Conservation (phyloP, 2,797 vertebrate genomes). For the Leptodactylus fallax region DNA sequence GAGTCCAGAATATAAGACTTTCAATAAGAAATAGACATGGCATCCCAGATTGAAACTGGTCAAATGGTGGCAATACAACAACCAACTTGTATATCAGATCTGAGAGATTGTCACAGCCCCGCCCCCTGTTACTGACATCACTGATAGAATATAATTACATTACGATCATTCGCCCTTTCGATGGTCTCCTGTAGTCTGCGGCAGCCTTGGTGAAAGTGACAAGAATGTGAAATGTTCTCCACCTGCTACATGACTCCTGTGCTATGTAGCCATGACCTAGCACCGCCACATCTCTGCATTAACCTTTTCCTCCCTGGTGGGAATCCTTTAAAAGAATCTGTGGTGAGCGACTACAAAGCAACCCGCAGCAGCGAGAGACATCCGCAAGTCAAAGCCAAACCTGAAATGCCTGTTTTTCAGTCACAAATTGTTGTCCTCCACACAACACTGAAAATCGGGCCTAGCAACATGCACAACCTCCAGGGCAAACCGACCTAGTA, state of each 20-base stretch:
- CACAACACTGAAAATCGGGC: background rate
- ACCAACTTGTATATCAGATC: background rate
- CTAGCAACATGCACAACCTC: background rate
- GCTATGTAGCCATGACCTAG: background rate
- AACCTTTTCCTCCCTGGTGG: background rate
- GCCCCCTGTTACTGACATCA: background rate
- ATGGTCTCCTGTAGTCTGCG: too few species aligned
- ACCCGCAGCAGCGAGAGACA: background rate
- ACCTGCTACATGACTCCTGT: background rate
- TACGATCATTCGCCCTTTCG: too few species aligned
- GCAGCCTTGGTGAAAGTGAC: background rate
- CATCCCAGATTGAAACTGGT: too few species aligned
- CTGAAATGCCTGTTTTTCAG: slow-evolving; percentile 1
- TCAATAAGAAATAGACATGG: background rate
- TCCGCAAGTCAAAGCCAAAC: background rate
- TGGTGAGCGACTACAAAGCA: background rate
- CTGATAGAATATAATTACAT: background rate
- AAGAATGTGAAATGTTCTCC: background rate
- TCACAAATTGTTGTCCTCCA: background rate
- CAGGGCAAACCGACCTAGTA: too few species aligned
- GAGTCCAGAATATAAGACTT: too few species aligned
- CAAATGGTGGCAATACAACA: too few species aligned
- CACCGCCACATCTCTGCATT: background rate
- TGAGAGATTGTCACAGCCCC: background rate
- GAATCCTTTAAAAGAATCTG: background rate